These are phyloP conservation scores for Bhutanitis thaidina DNA, from an alignment of 2,888 invertebrate genomes.

Conservation along the genomic window DNA sequence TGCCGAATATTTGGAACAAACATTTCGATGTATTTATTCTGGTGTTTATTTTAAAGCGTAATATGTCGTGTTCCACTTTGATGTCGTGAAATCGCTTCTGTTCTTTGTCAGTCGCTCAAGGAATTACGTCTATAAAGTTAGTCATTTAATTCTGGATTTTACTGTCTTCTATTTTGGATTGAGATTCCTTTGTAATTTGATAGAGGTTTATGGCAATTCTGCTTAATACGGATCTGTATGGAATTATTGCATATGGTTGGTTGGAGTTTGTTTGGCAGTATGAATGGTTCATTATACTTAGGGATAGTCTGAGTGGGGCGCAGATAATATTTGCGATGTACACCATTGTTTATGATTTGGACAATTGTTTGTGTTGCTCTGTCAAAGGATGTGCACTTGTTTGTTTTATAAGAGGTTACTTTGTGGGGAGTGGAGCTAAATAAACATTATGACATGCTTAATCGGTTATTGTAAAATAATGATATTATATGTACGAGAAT, in stretches of 20 bases:
- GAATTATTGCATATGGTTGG: slow-evolving; percentile 80
- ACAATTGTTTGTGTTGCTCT: slow-evolving; percentile 75
- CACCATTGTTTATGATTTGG: slow-evolving; percentile 78
- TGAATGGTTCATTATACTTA: slow-evolving; percentile 78
- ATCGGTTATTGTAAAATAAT: slow-evolving; percentile 9
- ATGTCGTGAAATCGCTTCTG: slow-evolving; percentile 79
- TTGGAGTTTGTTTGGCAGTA: slow-evolving; percentile 76
- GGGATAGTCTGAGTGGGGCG: slow-evolving; percentile 66
- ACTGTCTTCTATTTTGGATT: slow-evolving; percentile 65
- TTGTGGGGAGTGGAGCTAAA: slow-evolving; percentile 39
- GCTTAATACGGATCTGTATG: slow-evolving; percentile 44
- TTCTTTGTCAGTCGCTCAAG: slow-evolving; percentile 73
- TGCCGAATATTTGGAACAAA: slow-evolving; percentile 72
- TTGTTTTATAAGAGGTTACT: slow-evolving; percentile 52
- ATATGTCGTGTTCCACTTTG: slow-evolving; percentile 80
- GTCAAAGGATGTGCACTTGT: slow-evolving; percentile 79
- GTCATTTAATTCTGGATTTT: slow-evolving; percentile 70
- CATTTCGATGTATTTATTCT: slow-evolving; percentile 77
- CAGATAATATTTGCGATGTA: slow-evolving; percentile 76
- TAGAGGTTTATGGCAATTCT: slow-evolving; percentile 53
- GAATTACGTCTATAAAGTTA: slow-evolving; percentile 68
- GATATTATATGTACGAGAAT: not conserved
- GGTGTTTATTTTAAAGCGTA: slow-evolving; percentile 78
- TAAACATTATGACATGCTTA: slow-evolving; percentile 48
- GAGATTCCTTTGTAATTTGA: slow-evolving; percentile 64